phyloP scores from a whole-genome alignment of 2,888 invertebrate species.

The Trichogramma dendrolimi region DNA sequence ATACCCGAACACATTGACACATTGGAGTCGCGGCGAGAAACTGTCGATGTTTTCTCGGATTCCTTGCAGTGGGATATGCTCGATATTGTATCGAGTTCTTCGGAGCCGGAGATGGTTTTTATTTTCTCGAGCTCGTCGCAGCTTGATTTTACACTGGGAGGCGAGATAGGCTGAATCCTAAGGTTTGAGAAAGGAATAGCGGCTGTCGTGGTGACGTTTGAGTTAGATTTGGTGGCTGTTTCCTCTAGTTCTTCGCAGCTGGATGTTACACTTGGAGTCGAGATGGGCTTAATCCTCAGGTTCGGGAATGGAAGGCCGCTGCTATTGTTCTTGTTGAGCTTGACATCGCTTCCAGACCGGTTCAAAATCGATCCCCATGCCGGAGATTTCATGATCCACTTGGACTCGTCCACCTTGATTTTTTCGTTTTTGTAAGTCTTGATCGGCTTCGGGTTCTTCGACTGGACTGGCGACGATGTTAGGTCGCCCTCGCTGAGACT shows the following conservation, averaged over 20 bases:
- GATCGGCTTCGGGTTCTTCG: background rate
- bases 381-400: constrained; percentile 38
- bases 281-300: constrained; percentile 30
- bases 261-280: constrained; percentile 30
- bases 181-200: constrained; percentile 1
- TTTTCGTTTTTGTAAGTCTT: constrained; percentile 13
- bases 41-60: background rate
- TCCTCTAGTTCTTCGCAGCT: constrained; percentile 37
- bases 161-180: constrained; percentile 31
- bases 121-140: constrained; percentile 35
- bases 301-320: constrained; percentile 16
- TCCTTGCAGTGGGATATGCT: no score
- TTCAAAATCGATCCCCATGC: constrained; percentile 38
- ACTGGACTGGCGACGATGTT: constrained; percentile 12
- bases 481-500: constrained; percentile 29
- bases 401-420: constrained; percentile 33
- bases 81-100: no score
- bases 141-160: constrained; percentile 33
- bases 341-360: constrained; percentile 37
- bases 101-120: background rate
- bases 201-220: constrained; percentile 30
- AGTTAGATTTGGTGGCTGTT: constrained; percentile 35
- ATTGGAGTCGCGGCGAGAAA: constrained; percentile 54
- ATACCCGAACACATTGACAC: constrained; percentile 64
- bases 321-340: constrained; percentile 32